Conservation (phyloP, 1,140 invertebrate species). For the Copidosoma floridanum region DNA sequence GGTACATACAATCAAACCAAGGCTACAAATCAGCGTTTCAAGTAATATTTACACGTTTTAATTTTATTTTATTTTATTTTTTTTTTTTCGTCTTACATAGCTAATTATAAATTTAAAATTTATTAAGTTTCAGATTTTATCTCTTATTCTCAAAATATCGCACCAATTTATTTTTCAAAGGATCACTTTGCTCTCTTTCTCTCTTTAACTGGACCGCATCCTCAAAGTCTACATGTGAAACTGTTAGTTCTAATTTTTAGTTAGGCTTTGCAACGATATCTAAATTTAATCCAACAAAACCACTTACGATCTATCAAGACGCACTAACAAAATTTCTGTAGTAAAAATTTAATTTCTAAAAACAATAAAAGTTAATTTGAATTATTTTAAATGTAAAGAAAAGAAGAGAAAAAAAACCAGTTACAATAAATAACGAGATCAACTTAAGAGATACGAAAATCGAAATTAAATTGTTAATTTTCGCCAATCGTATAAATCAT, state of each 20-base stretch:
- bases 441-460: constrained; percentile 6
- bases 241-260: too few species aligned
- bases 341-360: not conserved
- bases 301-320: constrained; percentile 2
- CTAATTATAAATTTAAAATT: constrained; percentile 18
- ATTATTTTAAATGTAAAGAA: constrained; percentile 1
- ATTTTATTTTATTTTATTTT: too few species aligned
- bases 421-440: constrained; percentile 12
- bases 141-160: too few species aligned
- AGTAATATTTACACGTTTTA: constrained; percentile 33
- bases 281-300: too few species aligned
- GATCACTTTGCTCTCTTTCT: too few species aligned
- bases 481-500: too few species aligned
- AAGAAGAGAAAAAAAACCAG: not conserved
- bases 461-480: too few species aligned
- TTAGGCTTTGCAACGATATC: too few species aligned
- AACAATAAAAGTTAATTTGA: not conserved
- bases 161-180: too few species aligned
- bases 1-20: constrained; percentile 34
- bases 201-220: too few species aligned
- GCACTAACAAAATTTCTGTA: constrained; percentile 1
- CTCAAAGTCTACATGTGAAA: too few species aligned
- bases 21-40: constrained; percentile 31
- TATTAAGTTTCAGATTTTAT: too few species aligned
- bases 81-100: not conserved